Evolutionary conservation across 2,113 vertebrate genomes (phyloP).

Genomic region (Thalassoma bifasciatum): DNA sequence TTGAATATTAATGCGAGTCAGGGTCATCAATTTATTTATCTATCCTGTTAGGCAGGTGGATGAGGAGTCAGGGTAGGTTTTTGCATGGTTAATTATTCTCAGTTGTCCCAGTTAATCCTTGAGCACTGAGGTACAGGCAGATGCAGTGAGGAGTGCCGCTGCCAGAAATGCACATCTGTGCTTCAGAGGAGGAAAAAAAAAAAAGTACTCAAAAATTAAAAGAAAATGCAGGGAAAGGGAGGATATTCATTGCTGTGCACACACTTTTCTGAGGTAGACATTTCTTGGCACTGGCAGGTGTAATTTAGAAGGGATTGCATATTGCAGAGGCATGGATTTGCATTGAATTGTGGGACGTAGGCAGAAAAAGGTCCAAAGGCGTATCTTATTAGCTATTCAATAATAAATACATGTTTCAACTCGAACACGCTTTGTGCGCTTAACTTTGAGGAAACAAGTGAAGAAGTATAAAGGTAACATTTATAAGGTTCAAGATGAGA

Average conservation of each 20-base stretch:
- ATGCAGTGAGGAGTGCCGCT: slow-evolving; percentile 61
- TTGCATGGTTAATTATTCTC: slow-evolving; percentile 77
- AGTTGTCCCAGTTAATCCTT: slow-evolving; percentile 77
- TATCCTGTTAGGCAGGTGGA: slow-evolving; percentile 72
- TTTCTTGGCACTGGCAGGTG: slow-evolving; percentile 64
- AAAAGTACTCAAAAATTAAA: slow-evolving; percentile 4
- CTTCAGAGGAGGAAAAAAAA: slow-evolving; percentile 32
- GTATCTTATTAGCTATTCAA: slow-evolving; percentile 56
- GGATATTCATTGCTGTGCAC: slow-evolving; percentile 63
- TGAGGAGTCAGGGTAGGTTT: slow-evolving; percentile 65
- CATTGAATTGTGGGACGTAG: slow-evolving; percentile 62
- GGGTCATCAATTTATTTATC: slow-evolving; percentile 66
- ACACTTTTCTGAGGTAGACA: slow-evolving; percentile 62
- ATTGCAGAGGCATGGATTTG: slow-evolving; percentile 49
- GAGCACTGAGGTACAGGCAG: slow-evolving; percentile 71
- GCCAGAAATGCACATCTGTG: slow-evolving; percentile 80
- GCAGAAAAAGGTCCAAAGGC: slow-evolving; percentile 50
- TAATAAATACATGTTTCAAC: slow-evolving; percentile 40
- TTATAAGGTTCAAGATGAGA: not conserved
- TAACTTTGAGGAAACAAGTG: slow-evolving; percentile 23
- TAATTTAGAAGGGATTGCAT: slow-evolving; percentile 70
- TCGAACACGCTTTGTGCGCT: slow-evolving; percentile 20
- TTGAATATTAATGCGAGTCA: slow-evolving; percentile 60
- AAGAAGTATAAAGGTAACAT: not conserved
- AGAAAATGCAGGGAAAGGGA: slow-evolving; percentile 29